These are phyloP conservation scores for Dromaius novaehollandiae DNA, from an alignment of 2,113 vertebrate genomes.

Conservation along the genomic window DNA sequence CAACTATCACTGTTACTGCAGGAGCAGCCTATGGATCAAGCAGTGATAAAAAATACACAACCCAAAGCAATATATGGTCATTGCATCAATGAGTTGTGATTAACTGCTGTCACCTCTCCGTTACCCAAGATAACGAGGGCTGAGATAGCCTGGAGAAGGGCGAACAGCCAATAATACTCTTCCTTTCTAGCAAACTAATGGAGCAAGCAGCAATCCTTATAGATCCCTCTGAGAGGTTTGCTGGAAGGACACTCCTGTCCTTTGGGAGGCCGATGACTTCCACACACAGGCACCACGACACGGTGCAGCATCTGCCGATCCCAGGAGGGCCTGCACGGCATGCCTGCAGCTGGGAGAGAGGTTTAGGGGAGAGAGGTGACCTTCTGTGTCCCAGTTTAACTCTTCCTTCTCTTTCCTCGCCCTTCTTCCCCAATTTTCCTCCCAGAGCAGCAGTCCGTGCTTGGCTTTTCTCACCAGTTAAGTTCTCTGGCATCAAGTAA, in stretches of 20 bases:
- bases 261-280: background rate
- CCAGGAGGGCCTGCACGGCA: background rate
- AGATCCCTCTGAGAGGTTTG: background rate
- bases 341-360: background rate
- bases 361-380: too few species aligned
- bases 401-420: background rate
- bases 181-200: too few species aligned
- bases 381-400: background rate
- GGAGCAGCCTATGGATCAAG: background rate
- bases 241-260: background rate
- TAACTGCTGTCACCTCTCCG: too few species aligned
- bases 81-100: too few species aligned
- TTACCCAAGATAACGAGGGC: too few species aligned
- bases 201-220: too few species aligned
- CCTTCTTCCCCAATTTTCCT: background rate
- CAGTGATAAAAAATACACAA: background rate
- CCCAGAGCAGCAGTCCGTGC: background rate
- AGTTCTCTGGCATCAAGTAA: background rate
- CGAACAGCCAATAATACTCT: too few species aligned
- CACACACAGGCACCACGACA: background rate
- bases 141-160: too few species aligned
- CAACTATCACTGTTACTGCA: background rate
- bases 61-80: background rate
- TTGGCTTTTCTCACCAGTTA: background rate
- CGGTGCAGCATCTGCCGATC: background rate